These are phyloP conservation scores for Drosophila testacea DNA, from an alignment of 2,888 invertebrate species.

Conservation along the genomic window DNA sequence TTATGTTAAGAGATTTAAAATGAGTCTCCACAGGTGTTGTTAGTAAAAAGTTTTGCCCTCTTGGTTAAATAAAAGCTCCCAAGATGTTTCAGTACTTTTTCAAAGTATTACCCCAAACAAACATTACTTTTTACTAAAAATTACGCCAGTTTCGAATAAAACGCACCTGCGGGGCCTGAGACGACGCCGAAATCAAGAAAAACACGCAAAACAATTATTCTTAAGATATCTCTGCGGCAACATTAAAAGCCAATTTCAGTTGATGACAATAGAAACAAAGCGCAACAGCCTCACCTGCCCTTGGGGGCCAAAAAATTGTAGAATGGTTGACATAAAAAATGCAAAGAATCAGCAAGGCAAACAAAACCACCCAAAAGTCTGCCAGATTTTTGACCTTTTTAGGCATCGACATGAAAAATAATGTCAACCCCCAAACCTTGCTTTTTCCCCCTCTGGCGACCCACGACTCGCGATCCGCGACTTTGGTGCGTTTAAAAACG, in stretches of 20 bases:
- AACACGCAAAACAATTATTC: conserved; percentile 85
- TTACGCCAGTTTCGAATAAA: conserved; percentile 57
- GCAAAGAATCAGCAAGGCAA: conserved; percentile 80
- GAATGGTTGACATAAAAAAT: conserved; percentile 57
- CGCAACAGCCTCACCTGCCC: conserved; percentile 71
- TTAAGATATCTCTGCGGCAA: conserved; percentile 85
- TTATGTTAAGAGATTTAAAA: not conserved
- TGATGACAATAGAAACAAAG: conserved; percentile 83
- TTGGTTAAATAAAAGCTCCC: conserved; percentile 21
- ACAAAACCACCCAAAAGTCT: conserved; percentile 66
- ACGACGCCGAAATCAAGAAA: conserved; percentile 69
- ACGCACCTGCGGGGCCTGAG: conserved; percentile 67
- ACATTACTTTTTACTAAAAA: conserved; percentile 49
- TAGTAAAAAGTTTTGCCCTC: conserved; percentile 32
- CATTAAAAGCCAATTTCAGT: conserved; percentile 85
- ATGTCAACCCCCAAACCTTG: conserved; percentile 78
- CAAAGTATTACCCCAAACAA: conserved; percentile 58
- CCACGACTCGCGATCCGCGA: conserved; percentile 20
- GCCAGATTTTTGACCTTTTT: conserved; percentile 48
- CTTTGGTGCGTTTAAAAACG: conserved; percentile 40
- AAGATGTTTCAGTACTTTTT: conserved; percentile 29
- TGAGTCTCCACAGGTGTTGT: conserved; percentile 33
- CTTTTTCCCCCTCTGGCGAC: conserved; percentile 2
- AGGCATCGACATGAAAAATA: conserved; percentile 82
- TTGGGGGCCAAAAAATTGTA: conserved; percentile 32